phyloP scores from a whole-genome alignment of 64 coral and sea anemone species.

The Dendronephthya gigantea region DNA sequence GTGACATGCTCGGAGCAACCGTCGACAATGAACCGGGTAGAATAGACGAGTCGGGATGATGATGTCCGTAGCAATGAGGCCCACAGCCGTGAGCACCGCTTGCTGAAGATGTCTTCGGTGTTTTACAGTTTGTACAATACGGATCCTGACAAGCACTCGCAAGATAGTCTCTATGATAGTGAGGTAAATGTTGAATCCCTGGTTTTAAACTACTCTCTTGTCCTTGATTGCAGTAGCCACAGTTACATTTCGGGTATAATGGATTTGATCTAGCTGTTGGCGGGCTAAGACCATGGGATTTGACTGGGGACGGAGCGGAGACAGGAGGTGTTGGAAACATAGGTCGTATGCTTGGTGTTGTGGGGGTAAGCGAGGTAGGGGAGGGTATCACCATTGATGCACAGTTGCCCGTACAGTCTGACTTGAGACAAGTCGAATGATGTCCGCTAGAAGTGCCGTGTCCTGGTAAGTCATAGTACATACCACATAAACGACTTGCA shows the following conservation, averaged over 20 bases:
- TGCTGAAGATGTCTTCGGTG: not conserved
- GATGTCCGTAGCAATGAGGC: not conserved
- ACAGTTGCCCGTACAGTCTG: not conserved
- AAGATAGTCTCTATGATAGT: constrained; percentile 10
- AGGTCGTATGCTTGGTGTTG: not conserved
- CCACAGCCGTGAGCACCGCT: not conserved
- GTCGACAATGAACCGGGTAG: not conserved
- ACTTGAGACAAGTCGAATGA: not conserved
- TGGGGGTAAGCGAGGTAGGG: not conserved
- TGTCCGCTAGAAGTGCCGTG: not conserved
- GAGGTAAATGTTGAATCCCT: not conserved
- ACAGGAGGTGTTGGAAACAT: not conserved
- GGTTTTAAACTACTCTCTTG: not conserved
- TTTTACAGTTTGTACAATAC: constrained; percentile 12
- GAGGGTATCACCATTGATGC: not conserved
- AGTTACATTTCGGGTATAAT: not conserved
- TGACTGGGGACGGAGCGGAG: not conserved
- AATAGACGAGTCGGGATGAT: not conserved
- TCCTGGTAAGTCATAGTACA: constrained; percentile 43
- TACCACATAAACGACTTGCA: constrained; percentile 49
- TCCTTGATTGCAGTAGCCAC: not conserved
- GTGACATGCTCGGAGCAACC: not conserved
- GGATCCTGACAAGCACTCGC: not conserved
- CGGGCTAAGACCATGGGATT: not conserved
- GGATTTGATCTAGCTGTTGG: not conserved